phyloP scores from a whole-genome alignment of 2,888 invertebrate genomes.

The Cephus rjabovi region DNA sequence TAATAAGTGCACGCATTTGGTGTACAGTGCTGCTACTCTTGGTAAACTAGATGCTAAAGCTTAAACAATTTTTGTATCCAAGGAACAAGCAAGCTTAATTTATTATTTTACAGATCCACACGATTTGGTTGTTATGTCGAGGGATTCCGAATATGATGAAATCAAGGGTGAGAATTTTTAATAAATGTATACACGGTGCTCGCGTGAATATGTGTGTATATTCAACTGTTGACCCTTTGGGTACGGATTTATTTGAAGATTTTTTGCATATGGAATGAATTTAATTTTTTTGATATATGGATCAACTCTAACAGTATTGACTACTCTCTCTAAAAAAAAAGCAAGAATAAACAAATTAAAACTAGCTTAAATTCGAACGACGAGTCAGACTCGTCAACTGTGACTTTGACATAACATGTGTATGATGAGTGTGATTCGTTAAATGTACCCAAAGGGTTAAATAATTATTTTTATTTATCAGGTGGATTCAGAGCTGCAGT shows the following conservation, averaged over 20 bases:
- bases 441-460: neutral
- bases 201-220: neutral
- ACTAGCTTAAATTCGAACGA: too few relatives aligned
- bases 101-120: constrained; percentile 69
- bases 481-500: constrained; percentile 80
- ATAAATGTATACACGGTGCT: neutral
- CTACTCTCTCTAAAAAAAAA: too few relatives aligned
- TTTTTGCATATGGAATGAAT: too few relatives aligned
- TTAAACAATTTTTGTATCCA: neutral
- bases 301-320: too few relatives aligned
- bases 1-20: constrained; percentile 78
- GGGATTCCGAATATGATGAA: constrained; percentile 78
- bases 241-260: too few relatives aligned
- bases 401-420: too few relatives aligned
- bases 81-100: neutral
- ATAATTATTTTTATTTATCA: constrained; percentile 48
- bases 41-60: constrained; percentile 36
- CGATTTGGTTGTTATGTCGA: constrained; percentile 72
- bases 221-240: neutral
- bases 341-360: too few relatives aligned
- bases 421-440: too few relatives aligned
- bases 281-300: too few relatives aligned
- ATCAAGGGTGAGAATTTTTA: constrained; percentile 72
- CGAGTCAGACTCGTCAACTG: too few relatives aligned
- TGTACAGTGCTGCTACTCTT: constrained; percentile 79